Conservation (phyloP, 2,888 invertebrate genomes). For the Tetragonisca angustula region DNA sequence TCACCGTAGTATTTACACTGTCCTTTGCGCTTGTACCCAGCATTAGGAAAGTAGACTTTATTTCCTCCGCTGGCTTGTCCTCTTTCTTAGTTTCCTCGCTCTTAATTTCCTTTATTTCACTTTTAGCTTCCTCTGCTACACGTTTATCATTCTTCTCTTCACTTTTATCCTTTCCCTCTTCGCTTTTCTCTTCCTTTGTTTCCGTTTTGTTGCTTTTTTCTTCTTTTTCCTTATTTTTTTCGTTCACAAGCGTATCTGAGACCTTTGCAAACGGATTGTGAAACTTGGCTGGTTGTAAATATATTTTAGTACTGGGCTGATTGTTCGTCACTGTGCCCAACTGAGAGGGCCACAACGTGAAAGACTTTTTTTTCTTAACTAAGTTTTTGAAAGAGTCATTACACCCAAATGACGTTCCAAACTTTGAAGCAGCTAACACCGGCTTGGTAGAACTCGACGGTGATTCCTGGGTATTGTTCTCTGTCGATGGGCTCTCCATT, state of each 20-base stretch:
- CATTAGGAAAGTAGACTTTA: constrained; percentile 79
- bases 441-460: constrained; percentile 63
- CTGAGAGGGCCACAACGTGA: constrained; percentile 79
- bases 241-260: constrained; percentile 55
- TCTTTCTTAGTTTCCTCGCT: constrained; percentile 65
- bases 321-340: constrained; percentile 74
- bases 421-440: constrained; percentile 74
- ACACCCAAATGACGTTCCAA: constrained; percentile 74
- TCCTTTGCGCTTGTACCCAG: constrained; percentile 77
- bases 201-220: constrained; percentile 38
- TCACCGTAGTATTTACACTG: constrained; percentile 76
- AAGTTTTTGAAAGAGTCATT: constrained; percentile 71
- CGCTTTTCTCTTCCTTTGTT: background rate
- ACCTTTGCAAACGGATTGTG: constrained; percentile 79
- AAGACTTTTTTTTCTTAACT: constrained; percentile 70
- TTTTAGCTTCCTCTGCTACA: constrained; percentile 44
- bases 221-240: constrained; percentile 53
- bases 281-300: constrained; percentile 78
- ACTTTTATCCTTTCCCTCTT: background rate
- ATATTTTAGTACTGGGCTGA: constrained; percentile 68
- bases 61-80: constrained; percentile 69
- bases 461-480: constrained; percentile 69
- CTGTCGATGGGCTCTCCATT: constrained; percentile 66
- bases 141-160: background rate
- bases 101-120: constrained; percentile 52